Conservation (phyloP, 2,888 invertebrate genomes). For the Gryllus longicercus region DNA sequence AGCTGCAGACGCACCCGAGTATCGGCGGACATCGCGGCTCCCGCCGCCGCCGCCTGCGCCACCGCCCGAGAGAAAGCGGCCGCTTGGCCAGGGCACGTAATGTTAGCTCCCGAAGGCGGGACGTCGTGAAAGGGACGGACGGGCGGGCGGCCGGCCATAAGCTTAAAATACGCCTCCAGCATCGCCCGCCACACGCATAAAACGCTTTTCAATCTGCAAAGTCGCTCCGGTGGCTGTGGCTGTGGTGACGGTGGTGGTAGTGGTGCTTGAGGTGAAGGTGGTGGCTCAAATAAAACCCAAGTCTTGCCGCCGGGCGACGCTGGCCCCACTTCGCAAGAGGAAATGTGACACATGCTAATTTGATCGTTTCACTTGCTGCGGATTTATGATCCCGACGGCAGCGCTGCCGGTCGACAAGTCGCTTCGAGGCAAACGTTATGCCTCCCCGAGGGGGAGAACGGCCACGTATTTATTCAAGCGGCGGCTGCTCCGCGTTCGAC, state of each 20-base stretch:
- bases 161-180: no score
- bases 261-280: no score
- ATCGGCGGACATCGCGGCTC: neutral
- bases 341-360: constrained; percentile 8
- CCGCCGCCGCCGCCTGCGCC: neutral
- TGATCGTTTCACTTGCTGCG: neutral
- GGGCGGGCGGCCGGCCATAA: no score
- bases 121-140: no score
- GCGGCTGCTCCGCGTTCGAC: neutral
- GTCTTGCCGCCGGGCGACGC: no score
- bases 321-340: neutral
- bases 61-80: neutral
- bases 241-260: no score
- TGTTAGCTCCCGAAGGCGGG: no score
- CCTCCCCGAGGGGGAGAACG: neutral
- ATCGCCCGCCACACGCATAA: no score
- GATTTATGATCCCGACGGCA: neutral
- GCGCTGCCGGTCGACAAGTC: neutral
- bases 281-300: no score
- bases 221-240: no score
- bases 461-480: neutral
- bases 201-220: no score
- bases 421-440: neutral
- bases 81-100: neutral
- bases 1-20: neutral